Base-by-base conservation (phyloP, 2,797 vertebrate species). In the Cuniculus paca region DNA sequence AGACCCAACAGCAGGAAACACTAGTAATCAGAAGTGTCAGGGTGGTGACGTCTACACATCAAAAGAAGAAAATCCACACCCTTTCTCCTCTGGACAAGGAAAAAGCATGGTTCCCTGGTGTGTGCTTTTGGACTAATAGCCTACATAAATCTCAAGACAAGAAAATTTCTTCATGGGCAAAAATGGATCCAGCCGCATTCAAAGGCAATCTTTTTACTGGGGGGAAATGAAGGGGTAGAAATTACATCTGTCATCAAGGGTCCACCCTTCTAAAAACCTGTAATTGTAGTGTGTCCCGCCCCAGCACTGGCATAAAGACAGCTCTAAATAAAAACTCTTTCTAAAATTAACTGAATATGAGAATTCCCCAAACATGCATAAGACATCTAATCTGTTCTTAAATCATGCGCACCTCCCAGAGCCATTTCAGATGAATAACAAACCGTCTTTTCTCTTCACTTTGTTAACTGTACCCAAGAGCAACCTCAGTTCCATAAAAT, bases 321-420 rank as follows among this genome's bases (percentile, higher is more conserved):
- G 79, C 68, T 93, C 36, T 95, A 97, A 97, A 96, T 83, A 93
- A 97, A 98, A 85, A 95, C 52, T 68, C 34, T 94, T 97, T 75
- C 92, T 94, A 82, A 96, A 96, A 96, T 91, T 90, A 96, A 90
- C 96, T 45, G 61, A 77, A n/a, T 70, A 72, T 87, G 95, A 97
- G 79, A 90, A 88, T 75, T 90, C 63, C 56, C 68, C 52, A 85
- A 65, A 56, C 39, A 79, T 65, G 22, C 58, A 93, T 6, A 91
- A 91, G 77, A 93, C 39, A 68, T 65, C 39, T 56, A 93, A 79
- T 70, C 31, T 85, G 80, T 84, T 89, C 36, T 74, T 36, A 90
- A 80, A 70, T 89, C 52, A 81, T 19, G n/a, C 11, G 20, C 58
- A 52, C 14, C 39, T 90, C 93, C 91, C 22, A 68, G 70, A 95